Percentiles rank a stretch among this genome's conserved stretches.
phyloP scores from a whole-genome alignment of 2,797 vertebrate genomes.

The Leontocebus nigricollis region DNA sequence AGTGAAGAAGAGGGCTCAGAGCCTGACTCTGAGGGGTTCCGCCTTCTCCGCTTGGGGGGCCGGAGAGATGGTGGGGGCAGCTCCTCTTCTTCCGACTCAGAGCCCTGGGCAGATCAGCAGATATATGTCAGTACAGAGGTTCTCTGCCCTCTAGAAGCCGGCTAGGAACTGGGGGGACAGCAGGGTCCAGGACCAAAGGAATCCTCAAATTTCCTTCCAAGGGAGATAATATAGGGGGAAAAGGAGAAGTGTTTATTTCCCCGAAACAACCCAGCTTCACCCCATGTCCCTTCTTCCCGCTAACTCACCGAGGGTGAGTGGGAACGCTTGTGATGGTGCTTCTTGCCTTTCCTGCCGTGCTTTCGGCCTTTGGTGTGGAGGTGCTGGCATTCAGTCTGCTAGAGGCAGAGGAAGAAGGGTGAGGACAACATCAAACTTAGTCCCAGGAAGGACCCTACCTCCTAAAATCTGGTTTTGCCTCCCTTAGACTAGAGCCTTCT shows the following conservation, averaged over 20 bases:
- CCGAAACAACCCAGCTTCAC: not conserved
- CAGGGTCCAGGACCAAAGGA: conserved; percentile 7
- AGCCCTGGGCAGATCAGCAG: conserved; percentile 75
- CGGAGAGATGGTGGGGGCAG: conserved; percentile 78
- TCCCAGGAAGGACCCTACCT: not conserved
- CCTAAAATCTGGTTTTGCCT: not conserved
- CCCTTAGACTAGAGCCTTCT: not conserved
- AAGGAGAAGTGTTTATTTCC: not conserved
- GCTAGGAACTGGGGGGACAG: not conserved
- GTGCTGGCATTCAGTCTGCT: conserved; percentile 84
- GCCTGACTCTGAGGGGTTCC: conserved; percentile 83
- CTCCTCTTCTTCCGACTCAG: conserved; percentile 84
- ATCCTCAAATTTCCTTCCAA: not conserved
- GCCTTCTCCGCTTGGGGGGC: conserved; percentile 80
- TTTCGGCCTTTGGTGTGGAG: conserved; percentile 84
- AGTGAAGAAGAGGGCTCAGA: conserved; percentile 84
- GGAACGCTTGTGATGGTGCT: conserved; percentile 84
- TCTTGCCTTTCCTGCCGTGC: conserved; percentile 83
- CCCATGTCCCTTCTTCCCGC: not conserved
- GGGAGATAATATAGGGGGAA: not conserved
- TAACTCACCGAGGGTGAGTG: conserved; percentile 83
- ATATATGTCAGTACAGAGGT: not conserved
- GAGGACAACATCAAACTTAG: not conserved
- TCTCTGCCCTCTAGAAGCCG: not conserved
- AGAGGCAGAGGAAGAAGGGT: not conserved